phyloP scores from a whole-genome alignment of 2,113 vertebrate genomes.

The Bettongia penicillata region DNA sequence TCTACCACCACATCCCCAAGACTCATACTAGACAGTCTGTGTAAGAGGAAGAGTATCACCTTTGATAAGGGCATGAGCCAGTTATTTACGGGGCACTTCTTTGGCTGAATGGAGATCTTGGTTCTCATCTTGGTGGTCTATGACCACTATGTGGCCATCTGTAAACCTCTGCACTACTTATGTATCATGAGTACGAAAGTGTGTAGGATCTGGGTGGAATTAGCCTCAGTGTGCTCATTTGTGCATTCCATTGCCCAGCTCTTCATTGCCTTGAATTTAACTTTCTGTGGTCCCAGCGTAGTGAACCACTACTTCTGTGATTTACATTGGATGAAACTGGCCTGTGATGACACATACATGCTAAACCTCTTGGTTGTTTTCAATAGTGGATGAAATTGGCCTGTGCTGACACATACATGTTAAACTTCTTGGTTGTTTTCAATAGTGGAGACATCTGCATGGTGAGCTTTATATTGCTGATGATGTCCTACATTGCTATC shows the following conservation, averaged over 20 bases:
- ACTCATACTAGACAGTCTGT: conserved; percentile 1
- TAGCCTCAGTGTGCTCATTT: conserved; percentile 9
- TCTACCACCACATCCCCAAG: conserved; percentile 24
- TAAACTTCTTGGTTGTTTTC: conserved; percentile 12
- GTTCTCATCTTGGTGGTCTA: conserved; percentile 23
- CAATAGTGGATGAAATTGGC: conserved; percentile 42
- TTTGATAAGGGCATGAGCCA: conserved; percentile 21
- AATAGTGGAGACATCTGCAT: conserved; percentile 33
- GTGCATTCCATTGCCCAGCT: conserved; percentile 36
- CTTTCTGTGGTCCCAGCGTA: conserved; percentile 56
- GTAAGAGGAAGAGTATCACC: background rate
- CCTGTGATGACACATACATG: conserved; percentile 23
- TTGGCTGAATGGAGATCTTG: conserved; percentile 37
- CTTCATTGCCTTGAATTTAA: conserved; percentile 1
- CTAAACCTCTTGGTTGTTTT: conserved; percentile 14
- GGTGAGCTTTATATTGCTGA: conserved; percentile 29
- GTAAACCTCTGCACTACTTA: background rate
- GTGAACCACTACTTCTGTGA: conserved; percentile 63
- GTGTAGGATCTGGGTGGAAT: background rate
- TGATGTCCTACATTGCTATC: conserved; percentile 6
- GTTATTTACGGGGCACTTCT: conserved; percentile 19
- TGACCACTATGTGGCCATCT: conserved; percentile 11
- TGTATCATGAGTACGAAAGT: background rate
- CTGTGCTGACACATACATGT: conserved; percentile 22
- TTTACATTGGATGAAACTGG: conserved; percentile 47